Evolutionary conservation across 64 coral and sea anemone genomes (phyloP).

Genomic region (Anthopleura sola): DNA sequence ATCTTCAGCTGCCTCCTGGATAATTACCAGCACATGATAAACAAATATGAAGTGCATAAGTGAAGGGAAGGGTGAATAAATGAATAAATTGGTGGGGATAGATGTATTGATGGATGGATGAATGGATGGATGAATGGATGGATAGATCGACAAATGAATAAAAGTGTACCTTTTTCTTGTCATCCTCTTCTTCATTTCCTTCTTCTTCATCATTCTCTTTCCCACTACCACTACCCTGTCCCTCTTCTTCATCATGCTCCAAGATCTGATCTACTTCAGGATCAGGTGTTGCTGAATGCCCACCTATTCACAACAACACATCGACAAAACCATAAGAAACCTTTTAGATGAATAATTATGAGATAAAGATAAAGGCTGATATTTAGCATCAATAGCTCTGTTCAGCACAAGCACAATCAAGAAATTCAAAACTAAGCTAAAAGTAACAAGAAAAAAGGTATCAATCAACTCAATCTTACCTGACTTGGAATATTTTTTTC

Average conservation of each 20-base stretch:
- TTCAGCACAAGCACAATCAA: no score
- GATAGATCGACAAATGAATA: no score
- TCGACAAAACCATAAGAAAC: no score
- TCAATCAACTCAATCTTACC: conserved; percentile 42
- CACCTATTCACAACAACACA: not conserved
- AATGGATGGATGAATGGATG: not conserved
- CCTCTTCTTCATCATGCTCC: conserved; percentile 10
- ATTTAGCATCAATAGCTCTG: no score
- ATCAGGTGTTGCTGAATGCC: conserved; percentile 15
- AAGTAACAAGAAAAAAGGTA: not conserved
- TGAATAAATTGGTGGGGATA: not conserved
- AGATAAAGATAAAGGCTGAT: no score
- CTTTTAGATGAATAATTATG: no score
- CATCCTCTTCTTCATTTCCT: conserved; percentile 35
- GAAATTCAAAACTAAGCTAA: not conserved
- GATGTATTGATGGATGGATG: not conserved
- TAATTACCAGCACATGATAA: not conserved
- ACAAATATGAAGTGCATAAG: not conserved
- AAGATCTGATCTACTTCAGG: conserved; percentile 18
- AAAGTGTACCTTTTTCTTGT: conserved; percentile 14
- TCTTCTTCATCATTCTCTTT: conserved; percentile 33
- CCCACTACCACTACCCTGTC: conserved; percentile 9
- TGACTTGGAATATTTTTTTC: conserved; percentile 80
- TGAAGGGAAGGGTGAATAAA: not conserved
- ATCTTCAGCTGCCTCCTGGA: conserved; percentile 47